phyloP scores from a whole-genome alignment of 2,113 vertebrate species.

The Acrocephalus kingi region DNA sequence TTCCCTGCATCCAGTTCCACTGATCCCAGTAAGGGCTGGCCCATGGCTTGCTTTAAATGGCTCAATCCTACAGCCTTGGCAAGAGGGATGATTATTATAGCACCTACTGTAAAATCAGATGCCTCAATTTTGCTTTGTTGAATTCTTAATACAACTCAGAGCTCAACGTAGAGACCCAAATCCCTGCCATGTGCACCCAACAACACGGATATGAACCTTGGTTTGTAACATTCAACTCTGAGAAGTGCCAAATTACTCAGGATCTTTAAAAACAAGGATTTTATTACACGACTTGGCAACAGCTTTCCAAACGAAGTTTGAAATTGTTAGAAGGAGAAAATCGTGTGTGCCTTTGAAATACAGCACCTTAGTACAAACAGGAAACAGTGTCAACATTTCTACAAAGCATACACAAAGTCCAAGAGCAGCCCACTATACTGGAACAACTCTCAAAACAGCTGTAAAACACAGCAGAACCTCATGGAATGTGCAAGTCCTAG shows the following conservation, averaged over 20 bases:
- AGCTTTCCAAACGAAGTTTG: slow-evolving; percentile 8
- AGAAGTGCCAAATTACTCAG: neutral
- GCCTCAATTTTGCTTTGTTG: neutral
- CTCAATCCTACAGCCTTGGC: neutral
- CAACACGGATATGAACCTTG: neutral
- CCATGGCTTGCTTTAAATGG: neutral
- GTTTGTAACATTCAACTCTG: neutral
- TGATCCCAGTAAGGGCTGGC: neutral
- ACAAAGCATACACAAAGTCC: neutral
- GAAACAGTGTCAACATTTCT: neutral
- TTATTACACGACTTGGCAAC: neutral
- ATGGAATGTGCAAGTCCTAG: slow-evolving; percentile 20
- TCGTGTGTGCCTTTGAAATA: neutral
- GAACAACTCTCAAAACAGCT: neutral
- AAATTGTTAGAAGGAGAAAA: slow-evolving; percentile 1
- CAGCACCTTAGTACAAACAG: neutral
- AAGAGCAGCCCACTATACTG: neutral
- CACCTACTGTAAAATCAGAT: neutral
- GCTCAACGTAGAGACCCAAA: neutral
- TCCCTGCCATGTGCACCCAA: neutral
- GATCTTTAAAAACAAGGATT: neutral
- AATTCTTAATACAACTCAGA: neutral
- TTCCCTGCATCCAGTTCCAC: neutral
- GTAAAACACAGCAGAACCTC: neutral
- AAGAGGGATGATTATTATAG: neutral